Percentiles rank a stretch among this genome's conserved stretches.
phyloP scores from a whole-genome alignment of 2,797 vertebrate species.

The Chiroxiphia lanceolata region DNA sequence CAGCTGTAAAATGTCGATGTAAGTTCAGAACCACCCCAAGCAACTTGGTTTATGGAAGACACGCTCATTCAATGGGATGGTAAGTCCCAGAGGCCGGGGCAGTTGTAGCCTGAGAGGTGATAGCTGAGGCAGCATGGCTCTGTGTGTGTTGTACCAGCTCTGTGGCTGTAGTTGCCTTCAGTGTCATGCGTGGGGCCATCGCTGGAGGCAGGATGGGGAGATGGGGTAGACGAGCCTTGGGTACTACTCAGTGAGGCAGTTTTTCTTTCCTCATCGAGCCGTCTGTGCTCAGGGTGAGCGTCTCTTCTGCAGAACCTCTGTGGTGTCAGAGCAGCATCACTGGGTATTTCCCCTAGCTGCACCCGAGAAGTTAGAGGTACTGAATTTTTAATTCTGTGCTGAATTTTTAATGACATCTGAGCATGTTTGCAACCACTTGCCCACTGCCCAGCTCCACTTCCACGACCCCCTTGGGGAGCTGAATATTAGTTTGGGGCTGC shows the following conservation, averaged over 20 bases:
- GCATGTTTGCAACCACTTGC: background rate
- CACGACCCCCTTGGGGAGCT: background rate
- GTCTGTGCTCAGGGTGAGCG: fast-evolving
- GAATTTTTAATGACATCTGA: background rate
- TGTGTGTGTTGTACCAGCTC: background rate
- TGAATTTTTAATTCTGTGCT: background rate
- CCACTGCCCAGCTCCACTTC: background rate
- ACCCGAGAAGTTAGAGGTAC: background rate
- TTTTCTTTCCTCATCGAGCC: fast-evolving
- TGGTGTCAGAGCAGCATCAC: background rate
- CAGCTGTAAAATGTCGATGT: background rate
- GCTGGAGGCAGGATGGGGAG: fast-evolving
- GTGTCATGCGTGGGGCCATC: fast-evolving
- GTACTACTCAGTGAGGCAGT: fast-evolving
- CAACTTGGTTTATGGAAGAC: background rate
- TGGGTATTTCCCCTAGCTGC: background rate
- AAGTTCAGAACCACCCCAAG: background rate
- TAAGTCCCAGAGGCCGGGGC: fast-evolving
- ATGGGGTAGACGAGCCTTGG: background rate
- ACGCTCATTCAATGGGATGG: fast-evolving
- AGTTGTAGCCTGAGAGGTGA: fast-evolving
- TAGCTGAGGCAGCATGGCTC: fast-evolving
- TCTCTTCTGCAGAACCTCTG: background rate
- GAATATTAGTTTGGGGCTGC: background rate
- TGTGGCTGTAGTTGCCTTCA: fast-evolving